Evolutionary conservation across 2,113 vertebrate species (phyloP), one percentile per base, ranked within the genome.

Genomic region (Entelurus aequoreus): DNA sequence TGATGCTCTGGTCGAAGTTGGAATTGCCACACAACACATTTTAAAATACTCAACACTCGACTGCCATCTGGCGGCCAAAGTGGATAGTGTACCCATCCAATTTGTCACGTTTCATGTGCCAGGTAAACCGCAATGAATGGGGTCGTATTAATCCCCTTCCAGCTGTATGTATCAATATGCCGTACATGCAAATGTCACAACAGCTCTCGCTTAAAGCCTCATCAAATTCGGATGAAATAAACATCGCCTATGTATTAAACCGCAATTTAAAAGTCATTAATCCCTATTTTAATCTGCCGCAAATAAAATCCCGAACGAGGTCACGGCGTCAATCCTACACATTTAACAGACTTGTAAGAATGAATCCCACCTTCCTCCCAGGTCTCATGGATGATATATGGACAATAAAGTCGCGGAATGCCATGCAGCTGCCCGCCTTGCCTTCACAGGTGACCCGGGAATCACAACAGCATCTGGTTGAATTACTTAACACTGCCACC

Each of bases 401-500:
- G 44, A 52, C 49, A 64, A 54, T 44, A 62, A 71, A 75, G 53
- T 59, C 3, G 46, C 47, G 44, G 35, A 65, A 47, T 15, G 49
- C 9, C 38, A 42, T 12, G 71, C 60, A 73, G 71, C 48, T 62
- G 69, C 67, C 65, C 58, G 74, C 63, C 28, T 55, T 14, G 71
- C 56, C 66, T 65, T 77, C 76, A 70, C 80, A 88, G 89, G 89
- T 92, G 86, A 90, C 87, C 81, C 66, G 56, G 63, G 74, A 65
- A 86, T 83, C 80, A 77, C 74, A 71, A 75, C 87, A 87, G 87
- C 91, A 91, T 90, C 90, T 91, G 91, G 71, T 87, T 84, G 81
- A 90, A 91, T 91, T 88, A 88, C 88, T 92, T 89, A 87, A 88
- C 84, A 82, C 88, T 81, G 84, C 86, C 75, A 66, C 88, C 86